phyloP scores from a whole-genome alignment of 2,888 invertebrate genomes.

The Stenotaenia linearis region DNA sequence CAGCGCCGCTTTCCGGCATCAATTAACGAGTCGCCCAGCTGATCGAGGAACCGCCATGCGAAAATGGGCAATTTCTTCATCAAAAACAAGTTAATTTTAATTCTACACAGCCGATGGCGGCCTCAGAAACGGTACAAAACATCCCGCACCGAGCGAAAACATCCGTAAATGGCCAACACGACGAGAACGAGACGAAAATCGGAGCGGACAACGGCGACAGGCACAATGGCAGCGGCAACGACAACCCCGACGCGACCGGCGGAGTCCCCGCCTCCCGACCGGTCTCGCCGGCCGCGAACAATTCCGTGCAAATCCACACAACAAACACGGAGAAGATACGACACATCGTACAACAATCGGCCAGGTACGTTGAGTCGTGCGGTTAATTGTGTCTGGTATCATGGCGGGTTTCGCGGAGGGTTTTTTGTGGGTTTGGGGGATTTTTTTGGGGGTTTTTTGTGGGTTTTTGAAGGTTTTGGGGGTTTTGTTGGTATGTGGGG shows the following conservation, averaged over 20 bases:
- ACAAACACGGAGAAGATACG: constrained; percentile 49
- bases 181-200: neutral
- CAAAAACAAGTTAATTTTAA: neutral
- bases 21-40: constrained; percentile 31
- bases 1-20: constrained; percentile 14
- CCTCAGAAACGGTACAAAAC: neutral
- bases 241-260: neutral
- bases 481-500: neutral
- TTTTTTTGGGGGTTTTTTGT: neutral
- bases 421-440: neutral
- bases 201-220: neutral
- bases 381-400: neutral
- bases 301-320: neutral
- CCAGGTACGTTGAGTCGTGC: constrained; percentile 51
- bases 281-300: neutral
- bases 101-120: neutral
- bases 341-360: constrained; percentile 60
- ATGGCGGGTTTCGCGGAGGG: neutral
- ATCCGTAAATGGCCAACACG: neutral
- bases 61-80: constrained; percentile 7
- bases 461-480: neutral
- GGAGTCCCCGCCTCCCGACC: neutral
- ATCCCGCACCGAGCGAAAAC: neutral
- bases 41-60: constrained; percentile 31
- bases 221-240: neutral